phyloP scores from a whole-genome alignment of 2,888 invertebrate species.

The Ernsta delagoae region DNA sequence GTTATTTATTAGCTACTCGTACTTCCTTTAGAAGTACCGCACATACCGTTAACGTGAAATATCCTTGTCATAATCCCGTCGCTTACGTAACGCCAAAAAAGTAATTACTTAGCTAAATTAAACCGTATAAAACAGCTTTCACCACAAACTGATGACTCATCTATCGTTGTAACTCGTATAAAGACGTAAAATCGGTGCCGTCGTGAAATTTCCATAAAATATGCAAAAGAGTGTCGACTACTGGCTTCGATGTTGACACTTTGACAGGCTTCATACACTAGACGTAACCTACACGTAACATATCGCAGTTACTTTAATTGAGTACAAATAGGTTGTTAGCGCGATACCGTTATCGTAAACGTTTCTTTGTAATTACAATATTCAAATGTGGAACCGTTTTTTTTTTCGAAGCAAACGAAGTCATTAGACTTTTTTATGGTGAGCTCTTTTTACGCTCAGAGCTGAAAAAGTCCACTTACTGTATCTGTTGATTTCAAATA shows the following conservation, averaged over 20 bases:
- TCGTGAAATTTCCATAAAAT: conserved; percentile 46
- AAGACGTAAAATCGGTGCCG: conserved; percentile 44
- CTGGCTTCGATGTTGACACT: conserved; percentile 44
- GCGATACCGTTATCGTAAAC: conserved; percentile 17
- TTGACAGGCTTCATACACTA: conserved; percentile 52
- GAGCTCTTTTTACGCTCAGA: background rate
- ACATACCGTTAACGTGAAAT: background rate
- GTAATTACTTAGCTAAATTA: conserved; percentile 46
- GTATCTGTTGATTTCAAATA: too few species aligned
- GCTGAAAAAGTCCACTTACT: too few species aligned
- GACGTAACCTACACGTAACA: conserved; percentile 23
- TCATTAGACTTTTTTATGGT: background rate
- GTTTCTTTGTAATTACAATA: conserved; percentile 22
- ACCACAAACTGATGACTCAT: conserved; percentile 47
- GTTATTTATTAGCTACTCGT: background rate
- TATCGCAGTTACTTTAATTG: conserved; percentile 27
- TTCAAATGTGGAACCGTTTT: conserved; percentile 28
- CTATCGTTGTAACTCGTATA: conserved; percentile 39
- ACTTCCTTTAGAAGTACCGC: background rate
- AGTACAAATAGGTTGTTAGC: conserved; percentile 29
- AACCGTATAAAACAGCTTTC: conserved; percentile 26
- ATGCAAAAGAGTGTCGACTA: conserved; percentile 44
- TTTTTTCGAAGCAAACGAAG: background rate
- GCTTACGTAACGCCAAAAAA: conserved; percentile 11
- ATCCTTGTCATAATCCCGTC: background rate